Base-by-base conservation (phyloP, 2,113 vertebrate species). In the Lycaon pictus region DNA sequence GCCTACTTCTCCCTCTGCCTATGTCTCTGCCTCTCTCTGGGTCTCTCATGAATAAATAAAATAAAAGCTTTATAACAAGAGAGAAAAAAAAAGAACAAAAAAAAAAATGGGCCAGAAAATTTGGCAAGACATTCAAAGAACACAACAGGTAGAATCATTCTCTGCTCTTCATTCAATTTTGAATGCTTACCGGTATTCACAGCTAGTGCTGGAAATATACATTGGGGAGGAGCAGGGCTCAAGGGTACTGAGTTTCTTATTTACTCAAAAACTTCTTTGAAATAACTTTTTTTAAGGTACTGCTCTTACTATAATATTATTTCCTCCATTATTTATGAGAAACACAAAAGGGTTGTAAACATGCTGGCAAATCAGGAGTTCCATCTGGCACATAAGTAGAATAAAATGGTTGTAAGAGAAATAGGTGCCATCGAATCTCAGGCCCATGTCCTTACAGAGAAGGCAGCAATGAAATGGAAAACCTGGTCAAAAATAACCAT, bases 211-310 rank as follows among this genome's bases (percentile, higher is more conserved):
- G 5, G 25, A 9, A 81, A 51, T 20, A 71, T 25, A 87, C 12
- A 65, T 71, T 16, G 4, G 19, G 23, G 80, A 8, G 2, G 48
- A 1, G 5, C 4, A 8, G 48, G 3, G 12, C 4, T 71, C 13
- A 62, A 88, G 7, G 62, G 51, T 35, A 9, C 3, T 48, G 37
- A 79, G 25, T 72, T 92, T 79, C 62, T 71, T 32, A 91, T 67
- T 92, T 90, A 87, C 51, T 79, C 37, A 80, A 92, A 95, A 89
- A 65, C 11, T 53, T 90, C 72, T 48, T 3, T 76, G 56, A 96
- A 95, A 90, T 35, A 74, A 56, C n/a, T 53, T 23, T 77, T 83
- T n/a, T 76, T 72, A 72, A 83, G 25, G 35, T 32, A 27, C 11
- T 72, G 7, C 58, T 72, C 37, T 81, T 37, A 2, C n/a, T 65